phyloP scores from a whole-genome alignment of 1,140 invertebrate genomes.

The Ericerus pela region DNA sequence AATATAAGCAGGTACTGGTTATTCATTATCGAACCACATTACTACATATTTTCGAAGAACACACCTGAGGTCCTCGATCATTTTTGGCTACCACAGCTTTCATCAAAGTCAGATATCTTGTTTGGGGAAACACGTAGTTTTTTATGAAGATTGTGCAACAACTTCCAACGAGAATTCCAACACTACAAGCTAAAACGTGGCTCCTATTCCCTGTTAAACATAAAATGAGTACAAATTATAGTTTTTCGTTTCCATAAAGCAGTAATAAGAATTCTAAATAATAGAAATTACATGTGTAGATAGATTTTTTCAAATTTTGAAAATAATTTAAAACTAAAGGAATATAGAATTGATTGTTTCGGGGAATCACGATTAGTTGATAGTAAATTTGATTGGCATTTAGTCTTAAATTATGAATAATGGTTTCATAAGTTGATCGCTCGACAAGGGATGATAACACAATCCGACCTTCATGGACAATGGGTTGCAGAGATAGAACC shows the following conservation, averaged over 20 bases:
- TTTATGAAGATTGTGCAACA: conserved; percentile 8
- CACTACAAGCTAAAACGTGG: conserved; percentile 13
- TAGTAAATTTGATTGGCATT: neutral
- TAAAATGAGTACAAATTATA: neutral
- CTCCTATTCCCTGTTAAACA: conserved; percentile 13
- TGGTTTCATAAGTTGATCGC: neutral
- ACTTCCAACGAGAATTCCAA: conserved; percentile 14
- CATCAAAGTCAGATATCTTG: conserved; percentile 14
- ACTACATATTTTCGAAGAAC: neutral
- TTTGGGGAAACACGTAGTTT: conserved; percentile 6
- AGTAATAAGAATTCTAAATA: neutral
- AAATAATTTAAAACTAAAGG: neutral
- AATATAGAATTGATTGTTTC: neutral
- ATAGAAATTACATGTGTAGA: neutral
- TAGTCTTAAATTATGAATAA: neutral
- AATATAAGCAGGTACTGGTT: neutral
- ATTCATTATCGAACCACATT: no score
- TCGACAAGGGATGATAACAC: no score
- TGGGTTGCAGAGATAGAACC: no score
- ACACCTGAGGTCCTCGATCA: conserved; percentile 14
- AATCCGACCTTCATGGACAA: no score
- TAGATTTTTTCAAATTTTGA: neutral
- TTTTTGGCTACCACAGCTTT: conserved; percentile 14
- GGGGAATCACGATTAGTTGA: neutral
- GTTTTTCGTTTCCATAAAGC: neutral